phyloP scores from a whole-genome alignment of 2,888 invertebrate species.

The Copidosoma aretas region DNA sequence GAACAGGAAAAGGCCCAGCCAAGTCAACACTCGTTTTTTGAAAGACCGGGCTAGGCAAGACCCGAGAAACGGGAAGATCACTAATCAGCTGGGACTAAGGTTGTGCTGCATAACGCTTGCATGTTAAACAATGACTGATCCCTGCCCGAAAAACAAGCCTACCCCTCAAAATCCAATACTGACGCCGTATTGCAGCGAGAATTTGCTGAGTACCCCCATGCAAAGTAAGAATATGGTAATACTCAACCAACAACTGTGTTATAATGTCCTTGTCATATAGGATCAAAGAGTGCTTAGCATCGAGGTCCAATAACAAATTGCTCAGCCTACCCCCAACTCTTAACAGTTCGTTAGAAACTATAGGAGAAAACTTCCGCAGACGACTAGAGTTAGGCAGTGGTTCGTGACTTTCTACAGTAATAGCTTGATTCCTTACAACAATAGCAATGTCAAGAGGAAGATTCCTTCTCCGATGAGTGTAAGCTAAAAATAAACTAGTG shows the following conservation, averaged over 20 bases:
- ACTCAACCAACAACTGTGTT: not conserved
- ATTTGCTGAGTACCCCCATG: slow-evolving; percentile 45
- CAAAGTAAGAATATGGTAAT: not conserved
- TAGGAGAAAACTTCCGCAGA: not conserved
- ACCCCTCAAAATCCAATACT: slow-evolving; percentile 51
- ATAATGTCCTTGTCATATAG: not conserved
- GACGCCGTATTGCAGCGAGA: slow-evolving; percentile 30
- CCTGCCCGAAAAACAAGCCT: slow-evolving; percentile 41
- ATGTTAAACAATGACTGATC: slow-evolving; percentile 48
- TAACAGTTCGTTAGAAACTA: not conserved
- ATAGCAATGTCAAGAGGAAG: too few species aligned
- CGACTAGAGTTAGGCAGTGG: too few species aligned
- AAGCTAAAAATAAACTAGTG: too few species aligned
- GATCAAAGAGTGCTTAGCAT: not conserved
- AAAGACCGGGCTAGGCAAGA: slow-evolving; percentile 45
- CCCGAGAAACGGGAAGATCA: slow-evolving; percentile 50
- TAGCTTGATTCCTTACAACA: too few species aligned
- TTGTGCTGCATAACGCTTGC: slow-evolving; percentile 44
- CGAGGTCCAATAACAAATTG: not conserved
- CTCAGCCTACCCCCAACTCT: not conserved
- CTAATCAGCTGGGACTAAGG: slow-evolving; percentile 47
- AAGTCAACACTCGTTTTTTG: slow-evolving; percentile 25
- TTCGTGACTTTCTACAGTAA: too few species aligned
- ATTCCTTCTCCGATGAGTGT: too few species aligned
- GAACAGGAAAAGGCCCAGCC: slow-evolving; percentile 48